Evolutionary conservation across 2,113 vertebrate genomes (phyloP).

Genomic region (Nesoenas mayeri): DNA sequence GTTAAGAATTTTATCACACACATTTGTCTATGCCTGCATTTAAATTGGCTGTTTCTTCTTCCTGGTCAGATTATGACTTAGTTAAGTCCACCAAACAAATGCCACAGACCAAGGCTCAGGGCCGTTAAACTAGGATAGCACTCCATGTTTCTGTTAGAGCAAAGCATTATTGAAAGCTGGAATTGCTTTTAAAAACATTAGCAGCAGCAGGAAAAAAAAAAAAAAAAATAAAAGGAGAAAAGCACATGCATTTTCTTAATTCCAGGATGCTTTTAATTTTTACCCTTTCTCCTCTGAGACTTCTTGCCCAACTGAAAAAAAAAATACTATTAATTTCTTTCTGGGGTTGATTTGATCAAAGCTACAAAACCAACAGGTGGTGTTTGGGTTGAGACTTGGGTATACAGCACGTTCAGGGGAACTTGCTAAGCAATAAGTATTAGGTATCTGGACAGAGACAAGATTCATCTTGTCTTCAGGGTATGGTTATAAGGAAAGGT

Average conservation of each 20-base stretch:
- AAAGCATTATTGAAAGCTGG: background rate
- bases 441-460: background rate
- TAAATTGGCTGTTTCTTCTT: background rate
- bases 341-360: background rate
- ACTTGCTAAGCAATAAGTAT: background rate
- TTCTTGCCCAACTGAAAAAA: background rate
- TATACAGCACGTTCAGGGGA: background rate
- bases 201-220: background rate
- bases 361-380: background rate
- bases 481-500: background rate
- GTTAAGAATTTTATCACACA: background rate
- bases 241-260: background rate
- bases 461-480: background rate
- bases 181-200: background rate
- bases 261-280: background rate
- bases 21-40: background rate
- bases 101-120: background rate
- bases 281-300: background rate
- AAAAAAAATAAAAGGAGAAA: background rate
- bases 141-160: background rate
- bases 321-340: background rate
- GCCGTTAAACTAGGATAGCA: background rate
- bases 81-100: background rate
- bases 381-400: background rate
- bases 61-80: background rate